Evolutionary conservation across 2,888 invertebrate species (phyloP).

Genomic region (Opisthograptis luteolata): DNA sequence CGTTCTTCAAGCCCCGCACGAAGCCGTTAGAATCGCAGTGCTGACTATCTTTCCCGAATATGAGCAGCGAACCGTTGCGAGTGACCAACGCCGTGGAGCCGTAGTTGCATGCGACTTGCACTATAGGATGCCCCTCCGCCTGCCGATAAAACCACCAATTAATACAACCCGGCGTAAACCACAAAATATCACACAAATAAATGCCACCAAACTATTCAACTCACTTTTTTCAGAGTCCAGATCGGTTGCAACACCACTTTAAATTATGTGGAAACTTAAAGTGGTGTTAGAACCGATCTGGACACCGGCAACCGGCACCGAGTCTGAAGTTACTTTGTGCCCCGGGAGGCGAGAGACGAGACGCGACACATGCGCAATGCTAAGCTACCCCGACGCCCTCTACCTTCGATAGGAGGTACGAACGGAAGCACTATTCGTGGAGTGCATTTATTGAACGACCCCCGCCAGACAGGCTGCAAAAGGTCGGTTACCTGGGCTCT

Average conservation of each 20-base stretch:
- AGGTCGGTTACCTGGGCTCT: conserved; percentile 12
- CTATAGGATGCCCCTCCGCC: conserved; percentile 91
- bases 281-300: background rate
- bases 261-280: background rate
- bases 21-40: conserved; percentile 91
- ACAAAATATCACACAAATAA: background rate
- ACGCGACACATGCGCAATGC: background rate
- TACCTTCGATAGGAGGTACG: background rate
- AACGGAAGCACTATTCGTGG: background rate
- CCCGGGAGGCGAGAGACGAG: too few relatives aligned
- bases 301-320: background rate
- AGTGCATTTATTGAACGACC: conserved; percentile 5
- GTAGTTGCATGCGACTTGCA: conserved; percentile 95
- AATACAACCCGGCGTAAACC: background rate
- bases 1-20: conserved; percentile 89
- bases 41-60: conserved; percentile 97
- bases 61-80: conserved; percentile 93
- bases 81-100: conserved; percentile 97
- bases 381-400: background rate
- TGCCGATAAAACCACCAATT: conserved; percentile 31
- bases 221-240: background rate
- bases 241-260: background rate
- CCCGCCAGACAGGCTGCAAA: background rate
- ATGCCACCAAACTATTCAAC: background rate
- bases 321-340: background rate